Conservation (phyloP, 92 coral and sea anemone species). For the Heliopora coerulea region DNA sequence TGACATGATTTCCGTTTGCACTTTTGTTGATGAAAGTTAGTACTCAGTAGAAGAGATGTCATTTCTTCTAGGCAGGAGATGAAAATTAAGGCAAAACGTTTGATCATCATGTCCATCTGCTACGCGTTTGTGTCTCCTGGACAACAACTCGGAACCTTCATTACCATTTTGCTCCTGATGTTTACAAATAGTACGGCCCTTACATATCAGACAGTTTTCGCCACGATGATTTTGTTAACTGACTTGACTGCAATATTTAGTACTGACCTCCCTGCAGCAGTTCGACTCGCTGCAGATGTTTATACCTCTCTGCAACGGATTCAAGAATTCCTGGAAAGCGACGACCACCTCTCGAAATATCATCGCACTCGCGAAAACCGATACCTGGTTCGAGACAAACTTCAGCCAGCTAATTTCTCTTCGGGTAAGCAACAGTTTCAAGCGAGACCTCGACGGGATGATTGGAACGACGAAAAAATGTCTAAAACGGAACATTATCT, state of each 20-base stretch:
- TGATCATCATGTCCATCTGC: neutral
- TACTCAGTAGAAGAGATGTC: neutral
- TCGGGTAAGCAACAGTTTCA: too few relatives aligned
- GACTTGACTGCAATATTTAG: neutral
- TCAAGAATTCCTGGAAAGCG: neutral
- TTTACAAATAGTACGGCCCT: neutral
- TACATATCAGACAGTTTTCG: neutral
- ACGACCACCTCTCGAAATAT: neutral
- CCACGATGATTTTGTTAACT: neutral
- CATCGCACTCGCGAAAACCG: too few relatives aligned
- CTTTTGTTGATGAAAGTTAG: neutral
- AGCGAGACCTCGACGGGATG: too few relatives aligned
- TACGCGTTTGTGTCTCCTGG: constrained; percentile 13
- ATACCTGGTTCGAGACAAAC: too few relatives aligned
- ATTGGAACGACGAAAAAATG: too few relatives aligned
- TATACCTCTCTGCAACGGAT: constrained; percentile 3
- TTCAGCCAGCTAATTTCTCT: too few relatives aligned
- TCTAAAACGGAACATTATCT: neutral
- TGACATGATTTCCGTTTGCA: too few relatives aligned
- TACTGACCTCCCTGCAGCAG: neutral
- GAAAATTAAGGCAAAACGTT: constrained; percentile 16
- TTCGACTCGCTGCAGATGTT: neutral
- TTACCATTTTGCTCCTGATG: neutral
- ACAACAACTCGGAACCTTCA: neutral
- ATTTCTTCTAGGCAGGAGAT: constrained; percentile 10